These are phyloP conservation scores for Drosophila murphyi DNA, from an alignment of 1,140 invertebrate species.

Conservation along the genomic window DNA sequence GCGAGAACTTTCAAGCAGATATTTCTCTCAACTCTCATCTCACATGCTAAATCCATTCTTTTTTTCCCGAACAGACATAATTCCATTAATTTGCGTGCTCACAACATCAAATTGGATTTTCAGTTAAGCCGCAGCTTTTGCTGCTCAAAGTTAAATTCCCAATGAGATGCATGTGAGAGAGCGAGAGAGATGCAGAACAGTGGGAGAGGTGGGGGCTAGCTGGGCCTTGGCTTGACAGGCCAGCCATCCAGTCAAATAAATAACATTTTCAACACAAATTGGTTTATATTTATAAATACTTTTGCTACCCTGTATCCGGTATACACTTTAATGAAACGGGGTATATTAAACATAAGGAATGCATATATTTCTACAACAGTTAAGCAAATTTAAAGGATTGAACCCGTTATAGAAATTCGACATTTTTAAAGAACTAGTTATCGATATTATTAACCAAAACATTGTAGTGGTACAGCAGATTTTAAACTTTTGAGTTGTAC, in stretches of 20 bases:
- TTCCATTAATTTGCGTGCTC: conserved; percentile 69
- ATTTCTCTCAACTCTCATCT: conserved; percentile 30
- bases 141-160: conserved; percentile 1
- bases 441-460: no score
- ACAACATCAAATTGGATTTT: conserved; percentile 59
- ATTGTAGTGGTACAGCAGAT: no score
- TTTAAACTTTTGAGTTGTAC: no score
- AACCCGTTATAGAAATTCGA: no score
- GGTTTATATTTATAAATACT: no score
- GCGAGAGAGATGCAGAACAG: neutral
- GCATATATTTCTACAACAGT: no score
- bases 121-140: conserved; percentile 35
- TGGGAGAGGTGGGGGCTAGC: no score
- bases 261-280: conserved; percentile 8
- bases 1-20: conserved; percentile 62
- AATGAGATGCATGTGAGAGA: neutral
- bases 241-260: neutral
- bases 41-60: conserved; percentile 64
- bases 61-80: conserved; percentile 50
- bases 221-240: conserved; percentile 11
- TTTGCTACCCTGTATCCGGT: neutral
- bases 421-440: no score
- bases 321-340: neutral
- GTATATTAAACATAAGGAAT: neutral
- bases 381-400: no score